Percentiles rank a stretch among this genome's conserved stretches.
These are phyloP conservation scores for Harlomillsia oculata DNA, from an alignment of 1,140 invertebrate species.

Conservation along the genomic window DNA sequence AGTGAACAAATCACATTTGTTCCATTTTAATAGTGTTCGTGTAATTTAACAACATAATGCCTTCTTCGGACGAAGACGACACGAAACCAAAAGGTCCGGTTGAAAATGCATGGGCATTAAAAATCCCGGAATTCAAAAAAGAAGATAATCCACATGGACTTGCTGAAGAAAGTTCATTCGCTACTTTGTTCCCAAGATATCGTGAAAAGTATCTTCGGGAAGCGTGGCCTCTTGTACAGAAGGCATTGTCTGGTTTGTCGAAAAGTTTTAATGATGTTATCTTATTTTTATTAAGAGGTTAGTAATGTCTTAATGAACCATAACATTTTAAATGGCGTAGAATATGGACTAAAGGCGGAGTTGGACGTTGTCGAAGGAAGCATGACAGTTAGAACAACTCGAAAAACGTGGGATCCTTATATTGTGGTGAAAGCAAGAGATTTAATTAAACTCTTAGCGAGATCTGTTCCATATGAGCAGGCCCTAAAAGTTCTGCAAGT, in stretches of 20 bases:
- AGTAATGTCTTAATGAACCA: neutral
- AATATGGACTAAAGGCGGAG: slow-evolving; percentile 75
- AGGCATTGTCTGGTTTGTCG: slow-evolving; percentile 49
- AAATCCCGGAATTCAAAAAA: slow-evolving; percentile 79
- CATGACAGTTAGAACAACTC: slow-evolving; percentile 88
- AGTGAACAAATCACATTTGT: too few relatives aligned
- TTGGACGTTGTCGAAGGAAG: slow-evolving; percentile 90
- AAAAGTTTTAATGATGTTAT: neutral
- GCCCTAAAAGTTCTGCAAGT: slow-evolving; percentile 59
- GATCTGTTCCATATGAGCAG: slow-evolving; percentile 96
- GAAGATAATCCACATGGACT: slow-evolving; percentile 83
- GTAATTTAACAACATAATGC: too few relatives aligned
- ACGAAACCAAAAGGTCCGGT: slow-evolving; percentile 42
- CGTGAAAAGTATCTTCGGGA: slow-evolving; percentile 92
- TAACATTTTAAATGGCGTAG: slow-evolving; percentile 37
- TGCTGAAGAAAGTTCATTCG: slow-evolving; percentile 66
- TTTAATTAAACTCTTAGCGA: slow-evolving; percentile 84
- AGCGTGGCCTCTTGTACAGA: slow-evolving; percentile 90
- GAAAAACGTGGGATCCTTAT: slow-evolving; percentile 98
- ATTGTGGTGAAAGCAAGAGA: slow-evolving; percentile 95
- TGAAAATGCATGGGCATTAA: slow-evolving; percentile 77
- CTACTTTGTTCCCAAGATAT: slow-evolving; percentile 78
- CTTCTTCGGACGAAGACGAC: slow-evolving; percentile 14
- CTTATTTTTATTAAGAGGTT: too few relatives aligned
- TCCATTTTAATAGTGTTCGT: too few relatives aligned